phyloP scores from a whole-genome alignment of 2,888 invertebrate genomes.

The Rotaria socialis region DNA sequence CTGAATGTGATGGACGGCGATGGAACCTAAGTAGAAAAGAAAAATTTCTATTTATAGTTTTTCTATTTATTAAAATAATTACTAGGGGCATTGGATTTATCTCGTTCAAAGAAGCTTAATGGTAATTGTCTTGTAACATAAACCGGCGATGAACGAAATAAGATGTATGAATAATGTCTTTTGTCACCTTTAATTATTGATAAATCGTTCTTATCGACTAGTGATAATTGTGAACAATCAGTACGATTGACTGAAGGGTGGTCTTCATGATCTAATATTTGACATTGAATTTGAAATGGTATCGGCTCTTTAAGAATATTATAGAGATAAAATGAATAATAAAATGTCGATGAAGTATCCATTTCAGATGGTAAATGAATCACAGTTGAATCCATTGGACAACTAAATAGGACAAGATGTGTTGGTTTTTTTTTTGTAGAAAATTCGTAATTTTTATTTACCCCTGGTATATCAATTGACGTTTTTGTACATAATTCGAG shows the following conservation, averaged over 20 bases:
- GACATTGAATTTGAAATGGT: constrained; percentile 15
- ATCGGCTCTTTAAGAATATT: constrained; percentile 10
- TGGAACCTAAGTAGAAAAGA: neutral
- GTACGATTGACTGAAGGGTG: neutral
- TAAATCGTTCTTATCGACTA: neutral
- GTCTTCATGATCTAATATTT: neutral
- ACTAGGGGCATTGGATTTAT: neutral
- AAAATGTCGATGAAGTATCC: neutral
- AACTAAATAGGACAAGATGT: neutral
- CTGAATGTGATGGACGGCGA: neutral
- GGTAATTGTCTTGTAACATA: neutral
- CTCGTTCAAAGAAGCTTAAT: neutral
- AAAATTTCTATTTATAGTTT: no score
- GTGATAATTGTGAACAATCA: neutral
- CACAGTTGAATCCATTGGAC: constrained; percentile 9
- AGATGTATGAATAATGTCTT: neutral
- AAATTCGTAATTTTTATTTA: neutral
- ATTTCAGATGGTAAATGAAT: neutral
- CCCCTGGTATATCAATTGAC: neutral
- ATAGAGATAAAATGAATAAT: neutral
- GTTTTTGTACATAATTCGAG: neutral
- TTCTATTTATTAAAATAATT: neutral
- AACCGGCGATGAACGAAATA: neutral
- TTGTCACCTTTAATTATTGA: neutral
- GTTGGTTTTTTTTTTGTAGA: neutral